phyloP scores from a whole-genome alignment of 2,888 invertebrate species.

The Nymphalis polychloros region DNA sequence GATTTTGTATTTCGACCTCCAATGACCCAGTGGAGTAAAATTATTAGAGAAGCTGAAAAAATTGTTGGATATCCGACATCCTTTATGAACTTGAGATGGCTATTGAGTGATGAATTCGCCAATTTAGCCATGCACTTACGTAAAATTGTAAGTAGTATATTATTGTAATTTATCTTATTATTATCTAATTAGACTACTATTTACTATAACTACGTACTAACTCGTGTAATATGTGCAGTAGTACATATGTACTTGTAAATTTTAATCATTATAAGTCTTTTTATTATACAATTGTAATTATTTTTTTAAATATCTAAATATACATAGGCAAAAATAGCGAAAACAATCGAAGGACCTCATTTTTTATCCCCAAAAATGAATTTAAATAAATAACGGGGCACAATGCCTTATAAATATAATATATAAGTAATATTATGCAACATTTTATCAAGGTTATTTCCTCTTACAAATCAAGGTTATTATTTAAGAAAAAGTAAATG shows the following conservation, averaged over 20 bases:
- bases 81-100: constrained; percentile 83
- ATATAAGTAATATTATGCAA: constrained; percentile 44
- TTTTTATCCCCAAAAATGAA: too few relatives aligned
- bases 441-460: constrained; percentile 50
- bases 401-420: background rate
- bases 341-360: too few relatives aligned
- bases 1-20: constrained; percentile 73
- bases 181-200: constrained; percentile 16
- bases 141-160: constrained; percentile 70
- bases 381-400: background rate
- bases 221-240: too few relatives aligned
- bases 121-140: constrained; percentile 81
- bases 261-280: too few relatives aligned
- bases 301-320: too few relatives aligned
- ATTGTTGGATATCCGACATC: constrained; percentile 82
- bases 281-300: too few relatives aligned
- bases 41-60: constrained; percentile 77
- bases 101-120: constrained; percentile 84
- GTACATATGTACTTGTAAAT: too few relatives aligned
- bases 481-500: background rate
- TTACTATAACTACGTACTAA: too few relatives aligned
- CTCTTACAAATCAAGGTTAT: constrained; percentile 27
- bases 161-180: constrained; percentile 8
- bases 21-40: constrained; percentile 70
- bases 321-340: too few relatives aligned